Evolutionary conservation across 1,140 invertebrate species (phyloP).

Genomic region (Drosophila subpulchrella): DNA sequence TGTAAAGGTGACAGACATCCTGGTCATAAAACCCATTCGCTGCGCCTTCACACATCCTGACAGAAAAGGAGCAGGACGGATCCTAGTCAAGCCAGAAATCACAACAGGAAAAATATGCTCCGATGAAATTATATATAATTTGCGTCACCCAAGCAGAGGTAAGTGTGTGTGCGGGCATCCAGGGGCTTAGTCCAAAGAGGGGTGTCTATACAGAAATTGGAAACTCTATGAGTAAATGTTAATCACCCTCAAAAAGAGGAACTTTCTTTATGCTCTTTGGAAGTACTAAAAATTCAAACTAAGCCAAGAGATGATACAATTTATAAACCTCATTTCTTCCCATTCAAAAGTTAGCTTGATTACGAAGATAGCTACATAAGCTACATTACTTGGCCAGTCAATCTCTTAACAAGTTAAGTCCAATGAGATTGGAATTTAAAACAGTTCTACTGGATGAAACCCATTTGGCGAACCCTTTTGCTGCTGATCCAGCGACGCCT

Average conservation of each 20-base stretch:
- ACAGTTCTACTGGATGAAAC: background rate
- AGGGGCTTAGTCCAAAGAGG: background rate
- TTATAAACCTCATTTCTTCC: too few species aligned
- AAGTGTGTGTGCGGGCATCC: background rate
- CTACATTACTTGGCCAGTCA: background rate
- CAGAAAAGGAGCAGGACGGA: background rate
- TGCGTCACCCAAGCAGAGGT: conserved; percentile 11
- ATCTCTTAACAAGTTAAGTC: background rate
- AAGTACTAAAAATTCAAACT: too few species aligned
- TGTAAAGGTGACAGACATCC: conserved; percentile 20
- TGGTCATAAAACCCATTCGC: conserved; percentile 51
- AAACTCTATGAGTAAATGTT: background rate
- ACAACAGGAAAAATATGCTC: conserved; percentile 50
- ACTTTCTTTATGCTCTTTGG: too few species aligned
- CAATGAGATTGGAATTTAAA: background rate
- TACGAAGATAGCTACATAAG: background rate
- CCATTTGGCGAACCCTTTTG: background rate
- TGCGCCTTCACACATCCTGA: conserved; percentile 1
- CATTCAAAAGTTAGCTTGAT: background rate
- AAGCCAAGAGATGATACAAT: too few species aligned
- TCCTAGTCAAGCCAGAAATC: conserved; percentile 27
- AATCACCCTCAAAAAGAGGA: too few species aligned
- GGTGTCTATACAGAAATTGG: background rate
- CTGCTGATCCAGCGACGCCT: conserved; percentile 15
- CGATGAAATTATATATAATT: conserved; percentile 53